Conservation (phyloP, 1,140 invertebrate species). For the Drosophila bocqueti region DNA sequence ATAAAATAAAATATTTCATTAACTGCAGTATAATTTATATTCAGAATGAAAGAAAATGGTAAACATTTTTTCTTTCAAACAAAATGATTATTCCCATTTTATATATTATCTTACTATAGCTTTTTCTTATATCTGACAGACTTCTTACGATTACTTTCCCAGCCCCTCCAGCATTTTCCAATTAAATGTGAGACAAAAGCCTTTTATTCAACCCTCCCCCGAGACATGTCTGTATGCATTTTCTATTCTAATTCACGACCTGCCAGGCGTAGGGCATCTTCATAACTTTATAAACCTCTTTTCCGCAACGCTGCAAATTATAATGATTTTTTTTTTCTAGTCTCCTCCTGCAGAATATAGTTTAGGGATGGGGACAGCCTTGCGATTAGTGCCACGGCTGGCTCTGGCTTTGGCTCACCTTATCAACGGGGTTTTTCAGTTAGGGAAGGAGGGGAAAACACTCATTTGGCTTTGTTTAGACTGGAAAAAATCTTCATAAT, state of each 20-base stretch:
- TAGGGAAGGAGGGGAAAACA: conserved; percentile 47
- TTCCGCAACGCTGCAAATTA: conserved; percentile 59
- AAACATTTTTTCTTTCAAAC: accelerated
- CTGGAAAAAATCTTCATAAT: conserved; percentile 82
- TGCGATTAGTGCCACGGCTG: conserved; percentile 59
- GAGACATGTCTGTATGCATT: conserved; percentile 7
- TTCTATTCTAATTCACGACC: background rate
- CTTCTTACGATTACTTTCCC: background rate
- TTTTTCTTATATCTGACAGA: background rate
- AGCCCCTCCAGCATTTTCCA: background rate
- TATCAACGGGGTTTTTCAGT: conserved; percentile 34
- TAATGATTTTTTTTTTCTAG: conserved; percentile 35
- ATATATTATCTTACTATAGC: background rate
- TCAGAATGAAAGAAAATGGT: background rate
- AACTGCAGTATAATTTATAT: too few relatives aligned
- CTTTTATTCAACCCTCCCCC: conserved; percentile 42
- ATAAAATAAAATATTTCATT: too few relatives aligned
- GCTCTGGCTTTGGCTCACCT: conserved; percentile 26
- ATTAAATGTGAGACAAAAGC: conserved; percentile 11
- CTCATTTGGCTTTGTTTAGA: conserved; percentile 81
- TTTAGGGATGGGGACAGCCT: conserved; percentile 45
- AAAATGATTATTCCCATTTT: background rate
- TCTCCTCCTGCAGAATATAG: conserved; percentile 11
- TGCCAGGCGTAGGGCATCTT: conserved; percentile 56
- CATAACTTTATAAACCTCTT: conserved; percentile 22